These are phyloP conservation scores for Arizona elegans DNA, from an alignment of 2,113 vertebrate species.

Conservation along the genomic window DNA sequence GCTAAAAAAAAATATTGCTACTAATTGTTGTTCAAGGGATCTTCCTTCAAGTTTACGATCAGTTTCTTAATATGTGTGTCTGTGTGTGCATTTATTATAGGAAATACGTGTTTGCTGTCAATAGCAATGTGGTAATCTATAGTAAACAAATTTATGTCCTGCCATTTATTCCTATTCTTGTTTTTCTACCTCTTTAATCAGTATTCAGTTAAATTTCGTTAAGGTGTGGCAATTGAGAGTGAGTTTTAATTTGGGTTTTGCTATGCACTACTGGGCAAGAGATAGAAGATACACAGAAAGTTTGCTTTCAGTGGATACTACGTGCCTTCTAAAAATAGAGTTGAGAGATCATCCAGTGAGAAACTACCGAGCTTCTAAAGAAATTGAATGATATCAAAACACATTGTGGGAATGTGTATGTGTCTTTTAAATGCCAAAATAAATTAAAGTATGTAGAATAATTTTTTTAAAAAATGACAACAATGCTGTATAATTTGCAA, in stretches of 20 bases:
- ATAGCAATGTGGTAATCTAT: background rate
- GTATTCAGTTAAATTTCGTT: background rate
- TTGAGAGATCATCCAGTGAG: background rate
- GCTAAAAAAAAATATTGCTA: background rate
- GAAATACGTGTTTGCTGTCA: background rate
- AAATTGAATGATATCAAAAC: background rate
- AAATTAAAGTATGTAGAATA: background rate
- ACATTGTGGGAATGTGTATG: background rate
- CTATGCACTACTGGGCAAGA: too few species aligned
- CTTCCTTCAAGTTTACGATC: background rate
- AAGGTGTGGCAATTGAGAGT: background rate
- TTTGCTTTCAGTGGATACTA: background rate
- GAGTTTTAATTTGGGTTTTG: background rate
- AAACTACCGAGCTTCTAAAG: background rate
- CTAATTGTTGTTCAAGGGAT: background rate
- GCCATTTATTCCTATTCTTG: background rate
- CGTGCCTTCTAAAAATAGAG: background rate
- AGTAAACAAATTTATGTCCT: background rate
- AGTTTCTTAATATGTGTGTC: background rate
- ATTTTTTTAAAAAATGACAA: background rate
- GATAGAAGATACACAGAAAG: background rate
- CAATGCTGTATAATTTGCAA: background rate
- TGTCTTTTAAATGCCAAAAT: background rate
- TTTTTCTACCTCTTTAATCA: background rate
- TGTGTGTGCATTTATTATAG: background rate